Percentiles rank a stretch among this genome's conserved stretches.
These are phyloP conservation scores for Heliothis virescens DNA, from an alignment of 1,140 invertebrate species.

Conservation along the genomic window DNA sequence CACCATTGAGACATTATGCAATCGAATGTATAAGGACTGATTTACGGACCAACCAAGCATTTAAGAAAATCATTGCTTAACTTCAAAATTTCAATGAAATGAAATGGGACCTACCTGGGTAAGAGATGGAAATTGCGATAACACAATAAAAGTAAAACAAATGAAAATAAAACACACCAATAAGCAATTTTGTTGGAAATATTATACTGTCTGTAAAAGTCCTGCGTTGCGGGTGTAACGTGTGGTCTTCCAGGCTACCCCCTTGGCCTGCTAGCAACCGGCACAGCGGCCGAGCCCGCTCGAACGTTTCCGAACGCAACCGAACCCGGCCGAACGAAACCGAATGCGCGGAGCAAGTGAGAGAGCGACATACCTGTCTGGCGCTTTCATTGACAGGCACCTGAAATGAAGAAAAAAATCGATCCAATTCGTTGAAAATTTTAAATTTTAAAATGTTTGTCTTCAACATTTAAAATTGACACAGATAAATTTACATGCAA, in stretches of 20 bases:
- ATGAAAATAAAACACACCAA: slow-evolving; percentile 81
- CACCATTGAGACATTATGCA: slow-evolving; percentile 78
- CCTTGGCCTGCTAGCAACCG: slow-evolving; percentile 74
- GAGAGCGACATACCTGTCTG: slow-evolving; percentile 88
- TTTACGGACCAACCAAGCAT: slow-evolving; percentile 73
- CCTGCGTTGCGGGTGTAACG: slow-evolving; percentile 84
- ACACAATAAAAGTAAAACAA: slow-evolving; percentile 64
- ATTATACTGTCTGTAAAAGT: slow-evolving; percentile 78
- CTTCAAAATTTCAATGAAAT: slow-evolving; percentile 69
- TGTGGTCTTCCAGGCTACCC: slow-evolving; percentile 85
- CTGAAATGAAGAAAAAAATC: slow-evolving; percentile 89
- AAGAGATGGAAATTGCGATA: slow-evolving; percentile 70
- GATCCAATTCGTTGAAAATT: slow-evolving; percentile 87
- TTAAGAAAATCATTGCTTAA: slow-evolving; percentile 68
- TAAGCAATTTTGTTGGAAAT: slow-evolving; percentile 83
- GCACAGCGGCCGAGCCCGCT: slow-evolving; percentile 74
- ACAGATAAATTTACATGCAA: slow-evolving; percentile 86
- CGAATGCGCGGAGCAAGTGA: slow-evolving; percentile 79
- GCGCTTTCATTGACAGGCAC: slow-evolving; percentile 90
- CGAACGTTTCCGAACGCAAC: slow-evolving; percentile 80
- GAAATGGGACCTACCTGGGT: slow-evolving; percentile 71
- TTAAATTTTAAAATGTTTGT: slow-evolving; percentile 78
- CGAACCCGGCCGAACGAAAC: slow-evolving; percentile 81
- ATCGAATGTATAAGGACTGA: slow-evolving; percentile 62
- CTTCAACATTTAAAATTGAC: slow-evolving; percentile 60